Evolutionary conservation across 1,140 invertebrate genomes (phyloP).

Genomic region (Drusus annulatus): DNA sequence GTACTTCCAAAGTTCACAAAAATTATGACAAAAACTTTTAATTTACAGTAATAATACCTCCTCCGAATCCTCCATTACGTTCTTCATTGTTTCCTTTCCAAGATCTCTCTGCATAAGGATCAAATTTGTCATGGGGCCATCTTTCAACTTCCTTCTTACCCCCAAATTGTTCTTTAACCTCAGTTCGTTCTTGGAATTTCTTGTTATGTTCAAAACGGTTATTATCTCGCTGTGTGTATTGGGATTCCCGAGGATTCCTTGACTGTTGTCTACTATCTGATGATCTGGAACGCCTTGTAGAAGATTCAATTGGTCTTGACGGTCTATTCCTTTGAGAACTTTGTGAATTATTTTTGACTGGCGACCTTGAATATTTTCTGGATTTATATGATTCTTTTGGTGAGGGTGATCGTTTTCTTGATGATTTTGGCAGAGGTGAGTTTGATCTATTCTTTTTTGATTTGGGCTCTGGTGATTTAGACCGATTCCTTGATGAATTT

Average conservation of each 20-base stretch:
- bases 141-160: slow-evolving; percentile 59
- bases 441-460: slow-evolving; percentile 28
- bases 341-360: background rate
- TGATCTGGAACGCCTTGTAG: background rate
- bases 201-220: slow-evolving; percentile 10
- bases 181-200: background rate
- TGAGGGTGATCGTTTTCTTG: slow-evolving; percentile 27
- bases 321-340: slow-evolving; percentile 10
- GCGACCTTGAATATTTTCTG: slow-evolving; percentile 10
- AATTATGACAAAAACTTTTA: background rate
- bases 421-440: slow-evolving; percentile 20
- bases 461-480: slow-evolving; percentile 4
- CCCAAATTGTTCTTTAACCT: slow-evolving; percentile 1
- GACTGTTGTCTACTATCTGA: background rate
- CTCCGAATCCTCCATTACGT: slow-evolving; percentile 50
- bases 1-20: no score
- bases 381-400: slow-evolving; percentile 18
- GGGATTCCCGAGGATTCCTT: background rate
- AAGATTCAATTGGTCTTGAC: background rate
- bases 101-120: slow-evolving; percentile 54
- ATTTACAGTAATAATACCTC: slow-evolving; percentile 18
- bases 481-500: background rate
- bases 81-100: slow-evolving; percentile 51
- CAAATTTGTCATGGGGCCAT: slow-evolving; percentile 66
- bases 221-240: background rate